phyloP scores from a whole-genome alignment of 2,797 vertebrate species.

The Champsocephalus gunnari region DNA sequence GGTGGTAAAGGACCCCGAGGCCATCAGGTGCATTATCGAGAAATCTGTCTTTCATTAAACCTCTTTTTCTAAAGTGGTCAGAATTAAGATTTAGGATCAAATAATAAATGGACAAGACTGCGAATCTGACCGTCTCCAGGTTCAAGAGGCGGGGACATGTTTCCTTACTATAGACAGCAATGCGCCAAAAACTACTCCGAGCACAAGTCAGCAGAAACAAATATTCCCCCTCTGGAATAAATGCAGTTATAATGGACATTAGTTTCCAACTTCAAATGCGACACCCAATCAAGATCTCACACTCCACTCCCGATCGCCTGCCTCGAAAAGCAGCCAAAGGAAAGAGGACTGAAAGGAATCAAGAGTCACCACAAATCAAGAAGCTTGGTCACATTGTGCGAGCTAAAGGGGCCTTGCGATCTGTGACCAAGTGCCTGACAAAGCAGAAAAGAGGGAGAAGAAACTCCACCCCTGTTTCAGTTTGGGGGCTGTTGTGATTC shows the following conservation, averaged over 20 bases:
- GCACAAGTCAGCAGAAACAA: neutral
- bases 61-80: neutral
- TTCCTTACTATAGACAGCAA: neutral
- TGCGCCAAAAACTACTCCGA: neutral
- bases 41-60: neutral
- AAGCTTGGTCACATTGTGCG: slow-evolving; percentile 56
- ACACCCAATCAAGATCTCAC: neutral
- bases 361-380: slow-evolving; percentile 65
- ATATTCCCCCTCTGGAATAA: neutral
- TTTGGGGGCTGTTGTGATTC: slow-evolving; percentile 67
- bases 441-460: slow-evolving; percentile 69
- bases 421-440: slow-evolving; percentile 72
- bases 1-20: neutral
- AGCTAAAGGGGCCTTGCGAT: slow-evolving; percentile 45
- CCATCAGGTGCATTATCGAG: neutral
- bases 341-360: slow-evolving; percentile 32
- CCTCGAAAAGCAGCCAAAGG: neutral
- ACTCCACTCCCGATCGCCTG: neutral
- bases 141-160: neutral
- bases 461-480: slow-evolving; percentile 69
- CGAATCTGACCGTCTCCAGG: neutral
- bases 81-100: neutral
- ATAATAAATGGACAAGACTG: neutral
- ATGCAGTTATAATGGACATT: neutral
- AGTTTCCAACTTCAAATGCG: slow-evolving; percentile 6